Base-by-base conservation (phyloP, 2,888 invertebrate genomes). In the Apodemia hepburni region DNA sequence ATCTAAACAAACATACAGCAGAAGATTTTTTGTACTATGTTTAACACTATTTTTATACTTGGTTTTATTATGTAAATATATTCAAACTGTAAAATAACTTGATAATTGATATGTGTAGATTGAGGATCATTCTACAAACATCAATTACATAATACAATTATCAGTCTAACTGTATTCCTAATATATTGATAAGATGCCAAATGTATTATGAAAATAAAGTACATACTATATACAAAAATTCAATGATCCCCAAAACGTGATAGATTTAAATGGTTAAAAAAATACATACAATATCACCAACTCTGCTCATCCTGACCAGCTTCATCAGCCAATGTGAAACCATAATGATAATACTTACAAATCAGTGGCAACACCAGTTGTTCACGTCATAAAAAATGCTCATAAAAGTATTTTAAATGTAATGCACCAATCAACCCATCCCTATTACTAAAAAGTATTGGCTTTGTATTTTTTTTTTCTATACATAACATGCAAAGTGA, bases 211-310 rank as follows among this genome's bases (percentile, higher is more conserved):
- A 57, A 59, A 38, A 38, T 58, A 22, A 58, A 22, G 22, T 58
- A 61, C 29, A 33, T 61, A 63, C 63, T 29, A 6, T 33, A 61
- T 47, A 61, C 60, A 60, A 66, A 64, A 62, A 64, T 61, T 64
- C 65, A 66, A 67, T 67, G 49, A 68, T 63, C 69, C 75, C 71
- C 74, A 73, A 71, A 68, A 69, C 73, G 75, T 49, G 58, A 49
- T 22, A 77, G 75, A 78, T 71, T 72, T 74, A 80, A 79, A 81
- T 80, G 79, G 76, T 80, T 77, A 70, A 79, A 76, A 79, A 81
- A 81, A 90, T 90, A 91, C 90, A 91, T 90, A 91, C 89, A 85
- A 90, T 78, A 78, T 85, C 87, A 88, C 86, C 87, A 78, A 76
- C 86, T 80, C 85, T 82, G 79, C 83, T 77, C 81, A 78, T 71